phyloP scores from a whole-genome alignment of 2,113 vertebrate genomes.

The Sebastes fasciatus region DNA sequence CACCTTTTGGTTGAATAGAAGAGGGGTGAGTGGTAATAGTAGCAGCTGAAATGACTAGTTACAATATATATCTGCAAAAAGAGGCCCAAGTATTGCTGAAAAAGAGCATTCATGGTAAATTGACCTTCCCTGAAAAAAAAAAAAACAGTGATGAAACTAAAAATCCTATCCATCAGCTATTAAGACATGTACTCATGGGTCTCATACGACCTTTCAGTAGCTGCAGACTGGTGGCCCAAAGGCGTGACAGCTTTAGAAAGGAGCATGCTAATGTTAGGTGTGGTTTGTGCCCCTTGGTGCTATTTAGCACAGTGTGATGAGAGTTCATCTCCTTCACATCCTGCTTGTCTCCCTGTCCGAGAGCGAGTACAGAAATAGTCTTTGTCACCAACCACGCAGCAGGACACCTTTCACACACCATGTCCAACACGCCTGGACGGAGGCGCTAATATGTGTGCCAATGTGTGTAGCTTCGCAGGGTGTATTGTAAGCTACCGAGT shows the following conservation, averaged over 20 bases:
- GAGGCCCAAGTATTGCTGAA: neutral
- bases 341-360: conserved; percentile 51
- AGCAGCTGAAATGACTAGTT: neutral
- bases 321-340: conserved; percentile 69
- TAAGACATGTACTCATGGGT: conserved; percentile 28
- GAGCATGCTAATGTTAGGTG: conserved; percentile 64
- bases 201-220: conserved; percentile 53
- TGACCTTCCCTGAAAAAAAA: neutral
- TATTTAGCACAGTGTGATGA: conserved; percentile 65
- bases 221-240: conserved; percentile 28
- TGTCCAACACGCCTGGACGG: conserved; percentile 59
- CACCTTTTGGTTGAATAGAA: neutral
- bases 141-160: neutral
- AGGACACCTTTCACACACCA: conserved; percentile 68
- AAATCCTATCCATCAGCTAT: conserved; percentile 5
- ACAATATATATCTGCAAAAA: neutral
- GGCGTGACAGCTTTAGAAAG: conserved; percentile 55
- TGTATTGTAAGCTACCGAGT: conserved; percentile 3
- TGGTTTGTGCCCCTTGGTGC: conserved; percentile 57
- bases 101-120: neutral
- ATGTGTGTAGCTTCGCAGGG: conserved; percentile 28
- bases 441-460: conserved; percentile 40
- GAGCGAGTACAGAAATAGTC: conserved; percentile 74
- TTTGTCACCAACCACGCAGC: conserved; percentile 68
- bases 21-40: neutral